These are phyloP conservation scores for Argyrosomus regius DNA, from an alignment of 2,797 vertebrate species.

Conservation along the genomic window DNA sequence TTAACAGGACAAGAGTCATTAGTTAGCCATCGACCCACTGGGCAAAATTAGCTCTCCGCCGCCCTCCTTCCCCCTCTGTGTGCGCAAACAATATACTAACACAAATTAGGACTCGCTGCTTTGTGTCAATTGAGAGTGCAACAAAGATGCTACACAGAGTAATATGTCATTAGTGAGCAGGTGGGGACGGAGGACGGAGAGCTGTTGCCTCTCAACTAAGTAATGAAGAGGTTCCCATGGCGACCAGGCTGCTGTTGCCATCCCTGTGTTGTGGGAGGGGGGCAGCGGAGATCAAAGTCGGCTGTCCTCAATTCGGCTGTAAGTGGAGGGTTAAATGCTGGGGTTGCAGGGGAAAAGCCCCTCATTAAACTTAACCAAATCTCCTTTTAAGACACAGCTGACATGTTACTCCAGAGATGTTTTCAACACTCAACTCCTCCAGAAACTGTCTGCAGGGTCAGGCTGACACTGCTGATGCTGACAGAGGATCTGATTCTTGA, in stretches of 20 bases:
- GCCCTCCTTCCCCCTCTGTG: conserved; percentile 51
- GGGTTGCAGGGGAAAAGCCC: conserved; percentile 52
- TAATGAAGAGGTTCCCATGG: conserved; percentile 82
- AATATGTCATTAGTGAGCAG: conserved; percentile 84
- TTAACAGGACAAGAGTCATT: conserved; percentile 63
- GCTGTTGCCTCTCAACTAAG: conserved; percentile 73
- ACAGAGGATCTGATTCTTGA: not conserved
- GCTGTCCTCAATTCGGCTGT: conserved; percentile 46
- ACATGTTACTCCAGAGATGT: conserved; percentile 15
- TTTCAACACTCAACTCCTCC: not conserved
- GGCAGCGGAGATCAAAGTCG: conserved; percentile 65
- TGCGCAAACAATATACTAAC: conserved; percentile 78
- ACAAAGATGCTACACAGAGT: conserved; percentile 82
- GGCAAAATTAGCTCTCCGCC: conserved; percentile 44
- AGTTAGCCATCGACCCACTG: conserved; percentile 52
- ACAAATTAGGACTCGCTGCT: conserved; percentile 80
- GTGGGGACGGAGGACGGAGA: conserved; percentile 73
- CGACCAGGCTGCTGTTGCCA: conserved; percentile 59
- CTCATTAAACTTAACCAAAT: conserved; percentile 69
- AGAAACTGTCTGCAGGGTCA: not conserved
- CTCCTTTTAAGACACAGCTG: conserved; percentile 44
- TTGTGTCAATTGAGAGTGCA: conserved; percentile 79
- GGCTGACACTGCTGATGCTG: not conserved
- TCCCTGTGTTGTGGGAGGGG: conserved; percentile 43
- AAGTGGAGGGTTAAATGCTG: conserved; percentile 76